phyloP scores from a whole-genome alignment of 2,888 invertebrate genomes.

The Cosmia trapezina region DNA sequence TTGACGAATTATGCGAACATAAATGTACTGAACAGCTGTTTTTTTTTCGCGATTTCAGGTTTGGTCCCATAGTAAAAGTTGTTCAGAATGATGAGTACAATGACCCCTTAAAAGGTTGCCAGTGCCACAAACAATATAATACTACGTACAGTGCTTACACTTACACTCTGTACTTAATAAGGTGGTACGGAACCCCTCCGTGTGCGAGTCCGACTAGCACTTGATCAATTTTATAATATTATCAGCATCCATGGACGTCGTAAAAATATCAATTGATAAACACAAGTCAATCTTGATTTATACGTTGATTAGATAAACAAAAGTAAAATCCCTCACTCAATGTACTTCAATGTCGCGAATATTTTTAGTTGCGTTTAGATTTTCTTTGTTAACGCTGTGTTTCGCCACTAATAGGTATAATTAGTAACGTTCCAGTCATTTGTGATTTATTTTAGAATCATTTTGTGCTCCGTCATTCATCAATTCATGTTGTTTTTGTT shows the following conservation, averaged over 20 bases:
- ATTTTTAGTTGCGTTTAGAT: conserved; percentile 39
- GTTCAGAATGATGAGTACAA: too few species aligned
- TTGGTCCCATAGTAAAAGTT: too few species aligned
- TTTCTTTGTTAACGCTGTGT: conserved; percentile 19
- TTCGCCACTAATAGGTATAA: conserved; percentile 42
- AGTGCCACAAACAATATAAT: too few species aligned
- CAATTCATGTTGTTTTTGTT: conserved; percentile 6
- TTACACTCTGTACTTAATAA: too few species aligned
- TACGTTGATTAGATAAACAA: conserved; percentile 72
- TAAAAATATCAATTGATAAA: conserved; percentile 73
- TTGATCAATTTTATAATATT: conserved; percentile 26
- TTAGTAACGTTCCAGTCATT: conserved; percentile 22
- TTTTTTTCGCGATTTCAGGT: too few species aligned
- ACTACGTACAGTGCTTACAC: too few species aligned
- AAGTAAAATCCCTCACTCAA: conserved; percentile 57
- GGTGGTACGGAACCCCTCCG: too few species aligned
- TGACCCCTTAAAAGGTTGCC: too few species aligned
- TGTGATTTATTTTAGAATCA: conserved; percentile 15
- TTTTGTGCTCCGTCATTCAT: conserved; percentile 37
- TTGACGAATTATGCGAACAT: too few species aligned
- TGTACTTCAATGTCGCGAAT: conserved; percentile 55
- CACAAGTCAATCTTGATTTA: conserved; percentile 76
- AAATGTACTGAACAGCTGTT: too few species aligned
- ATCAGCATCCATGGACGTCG: conserved; percentile 48
- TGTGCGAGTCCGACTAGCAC: too few species aligned